Conservation (phyloP, 2,113 vertebrate species). For the Rafetus swinhoei region DNA sequence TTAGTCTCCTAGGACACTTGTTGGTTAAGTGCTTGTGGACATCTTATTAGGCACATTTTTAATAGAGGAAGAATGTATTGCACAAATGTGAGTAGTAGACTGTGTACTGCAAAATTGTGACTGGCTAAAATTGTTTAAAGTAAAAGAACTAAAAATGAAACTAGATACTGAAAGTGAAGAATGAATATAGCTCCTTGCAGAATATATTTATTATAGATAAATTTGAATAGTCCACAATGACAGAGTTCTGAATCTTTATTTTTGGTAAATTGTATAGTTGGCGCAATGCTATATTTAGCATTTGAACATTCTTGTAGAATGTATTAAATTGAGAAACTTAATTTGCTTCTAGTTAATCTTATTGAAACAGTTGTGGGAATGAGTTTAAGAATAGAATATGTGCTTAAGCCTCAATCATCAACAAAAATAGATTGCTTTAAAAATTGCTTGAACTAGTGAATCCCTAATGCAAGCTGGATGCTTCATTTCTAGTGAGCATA, state of each 20-base stretch:
- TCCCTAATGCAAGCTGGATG: background rate
- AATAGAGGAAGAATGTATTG: background rate
- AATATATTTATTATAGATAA: background rate
- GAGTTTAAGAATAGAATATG: background rate
- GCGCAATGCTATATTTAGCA: background rate
- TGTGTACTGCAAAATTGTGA: background rate
- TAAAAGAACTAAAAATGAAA: background rate
- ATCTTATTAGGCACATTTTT: background rate
- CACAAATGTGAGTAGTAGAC: background rate
- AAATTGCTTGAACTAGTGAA: background rate
- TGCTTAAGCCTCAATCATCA: background rate
- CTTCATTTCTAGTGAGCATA: background rate
- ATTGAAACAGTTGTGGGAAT: background rate
- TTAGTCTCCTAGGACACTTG: too few species aligned
- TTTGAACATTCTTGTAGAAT: background rate
- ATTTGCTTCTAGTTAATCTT: slow-evolving; percentile 5
- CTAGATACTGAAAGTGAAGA: background rate
- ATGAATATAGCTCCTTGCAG: background rate
- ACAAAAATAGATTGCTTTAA: background rate
- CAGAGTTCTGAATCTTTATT: background rate
- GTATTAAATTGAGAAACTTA: background rate
- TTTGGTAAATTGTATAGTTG: background rate
- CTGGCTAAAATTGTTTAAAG: background rate
- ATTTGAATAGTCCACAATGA: background rate
- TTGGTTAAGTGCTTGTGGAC: too few species aligned